Conservation (phyloP, 2,797 vertebrate genomes). For the Heliangelus exortis region DNA sequence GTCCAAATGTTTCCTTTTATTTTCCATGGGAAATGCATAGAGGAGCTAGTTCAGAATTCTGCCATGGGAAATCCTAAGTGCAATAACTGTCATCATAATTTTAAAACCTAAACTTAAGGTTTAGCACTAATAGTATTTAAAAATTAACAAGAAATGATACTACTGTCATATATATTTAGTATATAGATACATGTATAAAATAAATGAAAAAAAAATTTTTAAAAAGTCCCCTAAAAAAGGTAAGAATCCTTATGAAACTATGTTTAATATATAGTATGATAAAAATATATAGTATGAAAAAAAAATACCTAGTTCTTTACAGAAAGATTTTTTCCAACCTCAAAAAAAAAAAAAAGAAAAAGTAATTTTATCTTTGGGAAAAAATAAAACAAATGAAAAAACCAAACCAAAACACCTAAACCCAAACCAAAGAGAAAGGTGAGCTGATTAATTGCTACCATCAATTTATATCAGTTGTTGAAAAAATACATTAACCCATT, state of each 20-base stretch:
- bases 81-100: background rate
- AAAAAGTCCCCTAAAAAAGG: background rate
- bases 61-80: background rate
- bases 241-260: background rate
- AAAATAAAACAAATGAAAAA: background rate
- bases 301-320: background rate
- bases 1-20: background rate
- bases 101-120: background rate
- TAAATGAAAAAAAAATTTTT: background rate
- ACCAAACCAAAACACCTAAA: background rate
- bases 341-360: background rate
- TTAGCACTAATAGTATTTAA: background rate
- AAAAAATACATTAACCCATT: background rate
- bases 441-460: background rate
- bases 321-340: background rate
- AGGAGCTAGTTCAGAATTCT: background rate
- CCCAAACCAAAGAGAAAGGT: background rate
- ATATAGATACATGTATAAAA: background rate
- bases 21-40: background rate
- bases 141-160: background rate
- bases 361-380: background rate
- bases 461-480: background rate
- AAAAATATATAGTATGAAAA: no score
- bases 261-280: background rate
- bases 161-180: background rate